Conservation (phyloP, 2,113 vertebrate species). For the Sander lucioperca region DNA sequence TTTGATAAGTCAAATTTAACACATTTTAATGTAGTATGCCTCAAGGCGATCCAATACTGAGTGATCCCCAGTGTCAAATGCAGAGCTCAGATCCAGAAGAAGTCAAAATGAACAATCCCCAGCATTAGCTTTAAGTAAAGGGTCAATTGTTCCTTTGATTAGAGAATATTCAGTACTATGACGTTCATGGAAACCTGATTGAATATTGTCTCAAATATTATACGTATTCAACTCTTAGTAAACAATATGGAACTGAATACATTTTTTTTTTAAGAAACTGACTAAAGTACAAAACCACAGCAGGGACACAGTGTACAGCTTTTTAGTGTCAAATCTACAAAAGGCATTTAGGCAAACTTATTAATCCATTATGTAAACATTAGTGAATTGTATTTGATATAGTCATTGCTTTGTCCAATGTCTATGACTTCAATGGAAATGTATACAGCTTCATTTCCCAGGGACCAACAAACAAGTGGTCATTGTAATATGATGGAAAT, state of each 20-base stretch:
- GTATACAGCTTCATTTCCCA: not conserved
- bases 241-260: not conserved
- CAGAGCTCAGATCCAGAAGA: too few relatives aligned
- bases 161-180: too few relatives aligned
- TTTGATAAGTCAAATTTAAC: too few relatives aligned
- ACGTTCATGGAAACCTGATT: too few relatives aligned
- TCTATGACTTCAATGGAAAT: not conserved
- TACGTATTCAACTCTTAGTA: too few relatives aligned
- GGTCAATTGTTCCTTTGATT: too few relatives aligned
- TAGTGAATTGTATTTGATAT: slow-evolving; percentile 1
- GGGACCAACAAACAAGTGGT: not conserved
- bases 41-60: too few relatives aligned
- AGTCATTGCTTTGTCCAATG: not conserved
- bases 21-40: too few relatives aligned
- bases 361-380: slow-evolving; percentile 48
- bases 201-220: too few relatives aligned
- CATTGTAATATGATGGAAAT: not conserved
- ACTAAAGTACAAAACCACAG: slow-evolving; percentile 23
- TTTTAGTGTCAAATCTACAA: slow-evolving; percentile 18
- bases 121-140: too few relatives aligned
- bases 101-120: too few relatives aligned
- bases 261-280: not conserved
- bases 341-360: not conserved
- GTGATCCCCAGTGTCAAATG: too few relatives aligned
- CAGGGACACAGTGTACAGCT: not conserved